Evolutionary conservation across 2,888 invertebrate genomes (phyloP), one percentile per base, ranked within the genome.

Genomic region (Fragum sueziense): DNA sequence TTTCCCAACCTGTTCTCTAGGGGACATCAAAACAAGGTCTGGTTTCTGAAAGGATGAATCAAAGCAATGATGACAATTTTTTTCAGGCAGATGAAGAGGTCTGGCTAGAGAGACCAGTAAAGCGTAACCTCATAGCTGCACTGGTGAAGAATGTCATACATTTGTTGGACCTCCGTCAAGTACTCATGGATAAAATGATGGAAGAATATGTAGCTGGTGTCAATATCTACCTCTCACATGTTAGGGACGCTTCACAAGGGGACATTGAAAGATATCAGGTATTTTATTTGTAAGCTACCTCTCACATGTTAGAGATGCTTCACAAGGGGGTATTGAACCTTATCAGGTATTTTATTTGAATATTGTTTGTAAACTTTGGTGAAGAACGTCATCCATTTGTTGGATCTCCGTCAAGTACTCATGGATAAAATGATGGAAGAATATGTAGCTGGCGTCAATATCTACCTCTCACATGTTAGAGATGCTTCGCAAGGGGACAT

Each of bases 341-440:
- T 81, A 76, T 57, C 84, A 85, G 86, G 88, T 88, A 74, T 67
- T 65, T 3, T 14, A 4, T 7, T 29, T 9, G 11, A 0, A 82
- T 84, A 69, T 88, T n/a, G n/a, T n/a, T n/a, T n/a, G 9, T 17
- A 41, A 41, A 9, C 9, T 14, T 17, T 41, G 9, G 9, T 41
- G 17, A 11, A 41, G 9, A 17, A 17, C 41, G 41, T 9, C 41
- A 41, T 41, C 41, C 17, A 90, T 70, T 81, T 92, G 31, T 68
- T 85, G 20, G 86, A 87, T 22, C 84, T 92, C 1, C 87, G 91
- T 4, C 57, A 79, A 0, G 85, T 85, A 9, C 85, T 91, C 17
- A 86, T 89, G 82, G 90, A 91, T 70, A 85, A 88, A 57, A 88
- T 92, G 88, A 82, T 92, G 84, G 86, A 79, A 14, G 90, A 91